Evolutionary conservation across 2,797 vertebrate species (phyloP).

Genomic region (Neolamprologus multifasciatus): DNA sequence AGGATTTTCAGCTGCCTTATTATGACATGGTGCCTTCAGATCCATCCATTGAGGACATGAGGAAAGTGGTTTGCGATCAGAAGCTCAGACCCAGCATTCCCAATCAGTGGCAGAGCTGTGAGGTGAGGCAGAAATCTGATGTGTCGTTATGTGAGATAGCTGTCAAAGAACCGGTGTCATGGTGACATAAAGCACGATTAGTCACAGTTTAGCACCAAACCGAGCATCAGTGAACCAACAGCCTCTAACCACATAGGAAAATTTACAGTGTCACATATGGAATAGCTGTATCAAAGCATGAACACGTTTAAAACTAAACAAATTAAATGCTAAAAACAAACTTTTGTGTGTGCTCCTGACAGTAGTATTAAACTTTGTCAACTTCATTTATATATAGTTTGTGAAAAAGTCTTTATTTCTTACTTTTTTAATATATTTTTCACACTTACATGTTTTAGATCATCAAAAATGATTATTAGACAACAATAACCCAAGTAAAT

Average conservation of each 20-base stretch:
- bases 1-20: conserved; percentile 97
- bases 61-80: conserved; percentile 92
- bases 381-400: not conserved
- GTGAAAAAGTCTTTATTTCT: not conserved
- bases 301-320: not conserved
- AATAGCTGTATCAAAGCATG: not conserved
- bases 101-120: conserved; percentile 98
- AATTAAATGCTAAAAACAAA: not conserved
- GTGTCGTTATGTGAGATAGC: not conserved
- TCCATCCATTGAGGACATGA: conserved; percentile 95
- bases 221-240: not conserved
- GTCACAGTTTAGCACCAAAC: not conserved
- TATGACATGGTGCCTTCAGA: conserved; percentile 96
- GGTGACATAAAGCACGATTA: not conserved
- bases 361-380: not conserved
- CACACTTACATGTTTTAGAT: not conserved
- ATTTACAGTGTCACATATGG: too few relatives aligned
- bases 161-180: not conserved
- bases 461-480: not conserved
- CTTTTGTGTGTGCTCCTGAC: not conserved
- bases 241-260: not conserved
- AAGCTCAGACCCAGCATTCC: conserved; percentile 91
- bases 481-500: not conserved
- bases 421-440: not conserved
- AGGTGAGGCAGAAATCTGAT: conserved; percentile 75